Evolutionary conservation across 2,113 vertebrate species (phyloP).

Genomic region (Kobus ellipsiprymnus): DNA sequence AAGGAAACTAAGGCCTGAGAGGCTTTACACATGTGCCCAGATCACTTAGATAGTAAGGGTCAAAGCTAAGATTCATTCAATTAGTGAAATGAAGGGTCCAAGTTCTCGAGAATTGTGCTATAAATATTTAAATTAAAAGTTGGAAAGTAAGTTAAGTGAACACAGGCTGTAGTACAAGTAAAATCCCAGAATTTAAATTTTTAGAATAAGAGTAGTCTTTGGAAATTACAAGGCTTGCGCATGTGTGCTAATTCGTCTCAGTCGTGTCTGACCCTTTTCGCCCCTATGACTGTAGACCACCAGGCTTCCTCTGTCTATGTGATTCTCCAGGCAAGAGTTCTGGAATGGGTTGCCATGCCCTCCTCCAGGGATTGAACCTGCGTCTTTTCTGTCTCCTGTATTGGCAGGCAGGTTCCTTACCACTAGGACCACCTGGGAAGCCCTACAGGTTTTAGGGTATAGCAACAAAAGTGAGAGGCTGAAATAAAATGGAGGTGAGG

Average conservation of each 20-base stretch:
- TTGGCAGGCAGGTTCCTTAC: not conserved
- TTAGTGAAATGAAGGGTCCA: not conserved
- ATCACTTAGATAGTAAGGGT: not conserved
- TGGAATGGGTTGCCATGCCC: not conserved
- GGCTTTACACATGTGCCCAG: not conserved
- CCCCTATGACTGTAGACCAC: not conserved
- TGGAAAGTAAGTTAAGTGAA: not conserved
- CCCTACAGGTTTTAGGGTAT: not conserved
- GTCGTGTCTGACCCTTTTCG: not conserved
- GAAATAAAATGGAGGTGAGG: not conserved
- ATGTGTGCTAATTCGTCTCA: not conserved
- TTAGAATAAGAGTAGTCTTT: not conserved
- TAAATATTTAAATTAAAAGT: not conserved
- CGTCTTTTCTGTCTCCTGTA: not conserved
- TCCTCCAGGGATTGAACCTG: not conserved
- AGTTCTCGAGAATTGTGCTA: not conserved
- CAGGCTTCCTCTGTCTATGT: not conserved
- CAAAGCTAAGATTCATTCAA: not conserved
- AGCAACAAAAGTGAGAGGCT: not conserved
- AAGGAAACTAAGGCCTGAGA: not conserved
- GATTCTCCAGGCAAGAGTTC: not conserved
- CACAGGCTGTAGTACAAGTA: not conserved
- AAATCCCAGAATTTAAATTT: not conserved
- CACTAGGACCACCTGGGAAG: not conserved
- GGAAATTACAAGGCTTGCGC: not conserved